A percentile compares a stretch with the other conserved stretches of the same genome.
These are phyloP conservation scores for Plodia interpunctella DNA, from an alignment of 1,140 invertebrate species.

Conservation along the genomic window DNA sequence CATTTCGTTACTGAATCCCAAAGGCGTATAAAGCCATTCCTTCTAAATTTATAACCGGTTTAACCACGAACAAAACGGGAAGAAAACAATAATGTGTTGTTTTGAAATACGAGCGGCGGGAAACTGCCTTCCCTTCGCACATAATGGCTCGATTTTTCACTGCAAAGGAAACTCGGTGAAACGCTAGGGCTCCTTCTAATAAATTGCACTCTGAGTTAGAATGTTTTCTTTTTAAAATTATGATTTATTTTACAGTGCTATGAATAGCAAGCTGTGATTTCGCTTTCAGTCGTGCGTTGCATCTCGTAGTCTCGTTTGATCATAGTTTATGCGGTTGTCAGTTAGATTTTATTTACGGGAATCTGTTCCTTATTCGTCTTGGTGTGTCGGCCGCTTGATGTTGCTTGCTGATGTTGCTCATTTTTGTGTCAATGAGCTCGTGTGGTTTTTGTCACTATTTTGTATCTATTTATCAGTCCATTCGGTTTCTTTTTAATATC, in stretches of 20 bases:
- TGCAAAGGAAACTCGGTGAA: slow-evolving; percentile 44
- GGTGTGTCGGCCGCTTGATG: not conserved
- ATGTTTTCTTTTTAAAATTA: slow-evolving; percentile 42
- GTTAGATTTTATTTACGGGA: slow-evolving; percentile 1
- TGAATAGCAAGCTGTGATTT: not conserved
- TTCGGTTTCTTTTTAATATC: no score
- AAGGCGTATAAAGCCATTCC: slow-evolving; percentile 35
- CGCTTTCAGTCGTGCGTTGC: not conserved
- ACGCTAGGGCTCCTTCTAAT: slow-evolving; percentile 49
- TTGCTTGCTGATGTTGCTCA: not conserved
- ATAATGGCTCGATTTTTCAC: slow-evolving; percentile 70
- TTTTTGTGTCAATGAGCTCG: not conserved
- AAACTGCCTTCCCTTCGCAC: slow-evolving; percentile 38
- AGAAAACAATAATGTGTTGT: slow-evolving; percentile 72
- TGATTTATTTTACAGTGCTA: slow-evolving; percentile 4
- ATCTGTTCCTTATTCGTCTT: slow-evolving; percentile 5
- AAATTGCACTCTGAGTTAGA: slow-evolving; percentile 55
- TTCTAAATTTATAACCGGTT: slow-evolving; percentile 56
- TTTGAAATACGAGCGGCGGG: slow-evolving; percentile 62
- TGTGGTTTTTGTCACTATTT: not conserved
- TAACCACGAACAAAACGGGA: slow-evolving; percentile 53
- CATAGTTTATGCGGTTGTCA: slow-evolving; percentile 7
- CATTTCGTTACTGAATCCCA: not conserved
- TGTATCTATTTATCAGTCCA: no score
- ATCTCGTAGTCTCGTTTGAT: not conserved